phyloP scores from a whole-genome alignment of 1,140 invertebrate genomes.

The Pseudomyrmex pallidus region DNA sequence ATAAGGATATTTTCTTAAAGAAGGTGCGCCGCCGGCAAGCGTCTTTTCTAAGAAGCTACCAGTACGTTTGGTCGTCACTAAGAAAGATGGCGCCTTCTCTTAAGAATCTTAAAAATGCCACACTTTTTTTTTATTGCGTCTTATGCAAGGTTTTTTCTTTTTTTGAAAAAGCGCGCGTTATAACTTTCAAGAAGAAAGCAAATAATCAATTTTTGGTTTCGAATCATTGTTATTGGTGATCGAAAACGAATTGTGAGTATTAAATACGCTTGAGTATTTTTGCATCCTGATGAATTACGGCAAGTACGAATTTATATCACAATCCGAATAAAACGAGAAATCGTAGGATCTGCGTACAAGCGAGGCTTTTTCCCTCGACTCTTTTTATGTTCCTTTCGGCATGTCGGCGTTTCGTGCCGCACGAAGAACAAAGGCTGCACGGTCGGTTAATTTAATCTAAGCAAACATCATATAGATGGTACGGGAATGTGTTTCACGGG shows the following conservation, averaged over 20 bases:
- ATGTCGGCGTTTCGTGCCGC: conserved; percentile 39
- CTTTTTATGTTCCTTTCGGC: conserved; percentile 53
- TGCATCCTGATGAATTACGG: not conserved
- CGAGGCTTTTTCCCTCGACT: conserved; percentile 37
- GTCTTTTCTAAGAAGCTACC: conserved; percentile 78
- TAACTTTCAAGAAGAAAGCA: not conserved
- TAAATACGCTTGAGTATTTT: conserved; percentile 10
- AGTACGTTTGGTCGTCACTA: conserved; percentile 69
- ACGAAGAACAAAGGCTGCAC: conserved; percentile 79
- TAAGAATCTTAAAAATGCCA: conserved; percentile 50
- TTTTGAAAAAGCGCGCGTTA: no score
- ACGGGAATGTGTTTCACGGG: conserved; percentile 75
- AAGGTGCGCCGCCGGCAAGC: conserved; percentile 80
- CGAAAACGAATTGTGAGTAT: not conserved
- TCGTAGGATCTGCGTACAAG: conserved; percentile 9
- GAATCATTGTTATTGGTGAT: not conserved
- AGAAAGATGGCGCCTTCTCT: conserved; percentile 77
- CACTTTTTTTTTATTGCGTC: not conserved
- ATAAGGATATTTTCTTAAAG: conserved; percentile 81
- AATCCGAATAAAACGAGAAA: conserved; percentile 28
- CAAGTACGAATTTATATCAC: conserved; percentile 7
- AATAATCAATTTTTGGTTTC: not conserved
- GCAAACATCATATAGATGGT: conserved; percentile 83
- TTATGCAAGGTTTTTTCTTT: not conserved
- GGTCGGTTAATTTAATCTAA: conserved; percentile 84